Conservation (phyloP, 2,113 vertebrate species). For the Aviceda subcristata region DNA sequence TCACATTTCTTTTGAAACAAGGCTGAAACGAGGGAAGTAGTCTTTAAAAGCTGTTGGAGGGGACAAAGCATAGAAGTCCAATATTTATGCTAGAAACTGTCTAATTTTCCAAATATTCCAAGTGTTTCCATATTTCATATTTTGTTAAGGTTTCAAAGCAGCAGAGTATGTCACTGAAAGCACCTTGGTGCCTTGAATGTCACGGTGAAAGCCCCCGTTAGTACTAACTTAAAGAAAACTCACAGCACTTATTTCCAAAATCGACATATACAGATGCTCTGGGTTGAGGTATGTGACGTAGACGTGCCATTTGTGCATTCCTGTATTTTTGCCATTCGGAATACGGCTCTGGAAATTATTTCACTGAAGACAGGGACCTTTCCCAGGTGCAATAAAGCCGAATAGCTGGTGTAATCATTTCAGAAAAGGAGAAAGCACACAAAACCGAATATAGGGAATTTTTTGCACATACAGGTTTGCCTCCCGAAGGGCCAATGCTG, state of each 20-base stretch:
- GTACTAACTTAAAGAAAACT: neutral
- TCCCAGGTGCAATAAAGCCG: neutral
- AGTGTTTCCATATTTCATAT: neutral
- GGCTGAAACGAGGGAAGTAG: neutral
- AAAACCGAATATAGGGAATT: neutral
- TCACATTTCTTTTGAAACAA: neutral
- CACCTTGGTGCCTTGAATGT: neutral
- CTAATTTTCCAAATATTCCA: neutral
- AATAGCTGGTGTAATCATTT: neutral
- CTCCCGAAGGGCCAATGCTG: neutral
- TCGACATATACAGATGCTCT: neutral
- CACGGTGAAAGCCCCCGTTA: neutral
- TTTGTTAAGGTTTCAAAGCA: neutral
- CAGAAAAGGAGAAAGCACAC: neutral
- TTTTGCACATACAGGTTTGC: neutral
- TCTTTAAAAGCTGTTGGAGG: neutral
- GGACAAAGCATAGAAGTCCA: neutral
- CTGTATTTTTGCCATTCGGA: neutral
- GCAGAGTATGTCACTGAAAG: neutral
- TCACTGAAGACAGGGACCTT: neutral
- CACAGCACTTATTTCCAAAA: neutral
- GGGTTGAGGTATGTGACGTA: fast-evolving
- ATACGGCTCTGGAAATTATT: neutral
- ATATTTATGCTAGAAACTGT: neutral
- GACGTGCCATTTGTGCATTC: neutral